Conservation (phyloP, 2,888 invertebrate species). For the Gisinianus flammeolus region DNA sequence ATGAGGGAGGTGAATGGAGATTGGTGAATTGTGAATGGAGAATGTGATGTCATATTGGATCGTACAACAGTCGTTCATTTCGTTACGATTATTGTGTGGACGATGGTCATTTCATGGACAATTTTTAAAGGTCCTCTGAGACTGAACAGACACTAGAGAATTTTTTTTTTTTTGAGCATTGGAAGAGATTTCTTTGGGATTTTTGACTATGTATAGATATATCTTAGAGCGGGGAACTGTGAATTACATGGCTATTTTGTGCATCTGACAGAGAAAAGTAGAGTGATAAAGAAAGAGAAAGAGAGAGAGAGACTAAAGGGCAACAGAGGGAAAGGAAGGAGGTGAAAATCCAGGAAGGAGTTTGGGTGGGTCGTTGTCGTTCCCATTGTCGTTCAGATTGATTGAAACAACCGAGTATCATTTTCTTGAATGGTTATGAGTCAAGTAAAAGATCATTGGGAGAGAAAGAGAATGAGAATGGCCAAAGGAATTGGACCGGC, state of each 20-base stretch:
- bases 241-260: neutral
- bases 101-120: slow-evolving; percentile 21
- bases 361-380: neutral
- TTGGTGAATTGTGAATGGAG: neutral
- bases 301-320: neutral
- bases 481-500: neutral
- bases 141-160: neutral
- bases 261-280: neutral
- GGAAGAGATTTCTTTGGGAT: neutral
- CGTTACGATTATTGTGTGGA: neutral
- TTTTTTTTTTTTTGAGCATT: neutral
- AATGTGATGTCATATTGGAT: no score
- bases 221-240: no score
- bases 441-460: slow-evolving; percentile 9
- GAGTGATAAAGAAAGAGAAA: neutral
- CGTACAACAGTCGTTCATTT: neutral
- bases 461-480: neutral
- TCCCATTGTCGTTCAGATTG: slow-evolving; percentile 47
- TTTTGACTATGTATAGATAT: neutral
- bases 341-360: neutral
- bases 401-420: slow-evolving; percentile 54
- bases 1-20: neutral
- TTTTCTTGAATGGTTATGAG: slow-evolving; percentile 53
- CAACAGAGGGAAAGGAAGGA: neutral
- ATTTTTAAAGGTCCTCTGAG: neutral